Evolutionary conservation across 2,797 vertebrate species (phyloP).

Genomic region (Melanogrammus aeglefinus): DNA sequence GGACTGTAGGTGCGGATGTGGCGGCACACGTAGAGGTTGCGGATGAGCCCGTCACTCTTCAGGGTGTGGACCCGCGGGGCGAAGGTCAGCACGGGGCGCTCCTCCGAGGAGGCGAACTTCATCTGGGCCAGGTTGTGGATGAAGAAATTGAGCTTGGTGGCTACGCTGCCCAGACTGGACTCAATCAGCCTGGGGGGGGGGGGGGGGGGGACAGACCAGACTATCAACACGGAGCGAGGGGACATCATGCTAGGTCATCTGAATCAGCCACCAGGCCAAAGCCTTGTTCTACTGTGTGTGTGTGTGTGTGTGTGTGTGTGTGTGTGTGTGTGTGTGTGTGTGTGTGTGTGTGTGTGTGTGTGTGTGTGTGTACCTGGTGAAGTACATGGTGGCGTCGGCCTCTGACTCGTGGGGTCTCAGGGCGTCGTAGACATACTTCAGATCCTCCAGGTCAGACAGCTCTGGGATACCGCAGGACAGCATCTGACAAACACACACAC

Average conservation of each 20-base stretch:
- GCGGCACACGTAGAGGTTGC: constrained; percentile 82
- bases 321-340: not conserved
- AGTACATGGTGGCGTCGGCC: constrained; percentile 92
- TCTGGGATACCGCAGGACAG: constrained; percentile 95
- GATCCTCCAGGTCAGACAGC: constrained; percentile 88
- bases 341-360: not conserved
- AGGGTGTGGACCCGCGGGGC: constrained; percentile 82
- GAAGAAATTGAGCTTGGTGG: constrained; percentile 98
- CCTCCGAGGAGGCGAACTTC: constrained; percentile 87
- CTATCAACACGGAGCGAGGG: too few species aligned
- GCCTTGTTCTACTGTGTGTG: not conserved
- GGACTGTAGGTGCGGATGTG: constrained; percentile 81
- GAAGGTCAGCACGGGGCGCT: constrained; percentile 83
- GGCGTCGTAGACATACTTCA: constrained; percentile 93
- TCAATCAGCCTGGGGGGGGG: constrained; percentile 82
- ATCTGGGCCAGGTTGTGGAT: constrained; percentile 98
- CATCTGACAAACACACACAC: constrained; percentile 75
- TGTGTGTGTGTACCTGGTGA: constrained; percentile 82
- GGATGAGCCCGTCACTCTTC: constrained; percentile 80
- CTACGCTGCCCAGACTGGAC: constrained; percentile 92
- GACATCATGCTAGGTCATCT: too few species aligned
- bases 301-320: not conserved
- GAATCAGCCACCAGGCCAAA: not conserved
- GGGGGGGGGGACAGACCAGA: too few species aligned
- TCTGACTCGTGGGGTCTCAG: constrained; percentile 92